Base-by-base conservation (phyloP, 2,888 invertebrate genomes). In the Ectemnius lituratus region DNA sequence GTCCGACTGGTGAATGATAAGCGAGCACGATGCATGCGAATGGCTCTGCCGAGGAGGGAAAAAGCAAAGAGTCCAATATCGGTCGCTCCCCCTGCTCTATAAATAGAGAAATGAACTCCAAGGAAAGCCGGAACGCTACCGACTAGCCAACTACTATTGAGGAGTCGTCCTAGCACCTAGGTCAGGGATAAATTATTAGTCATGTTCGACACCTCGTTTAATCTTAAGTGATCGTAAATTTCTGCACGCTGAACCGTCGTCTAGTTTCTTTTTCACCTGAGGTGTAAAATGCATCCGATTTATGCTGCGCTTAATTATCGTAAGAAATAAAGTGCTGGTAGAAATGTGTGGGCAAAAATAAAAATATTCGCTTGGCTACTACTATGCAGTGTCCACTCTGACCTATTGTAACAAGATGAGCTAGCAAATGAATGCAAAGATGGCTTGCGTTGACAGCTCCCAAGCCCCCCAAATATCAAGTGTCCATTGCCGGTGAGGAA, bases 391-490 rank as follows among this genome's bases (percentile, higher is more conserved):
- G 8, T 37, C 37, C 8, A 37, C 37, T 5, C 4, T 4, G 6
- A 37, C 37, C 8, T 37, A 6, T 0, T 37, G 1, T 37, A 37
- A 37, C 37, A 11, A 37, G 37, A 11, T 11, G 37, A 8, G 8
- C 37, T 6, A 37, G 37, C 8, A 11, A 37, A 37, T 11, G 11
- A 37, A 37, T 8, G 37, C 8, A 37, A 37, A 11, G 11, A 37
- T 8, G 37, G 8, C 28, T 27, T n/a, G 8, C 13, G 6, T 5
- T n/a, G 6, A 23, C 18, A 37, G 11, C 28, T 28, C 13, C 49
- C 23, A 59, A 23, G 52, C 63, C 68, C 68, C 70, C 78, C 69
- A 78, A 79, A 82, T 76, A 76, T 79, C 72, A 59, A 69, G 76
- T 73, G 70, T 37, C 37, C 37, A 37, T 11, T 37, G 37, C 37